Percentiles rank a stretch among this genome's conserved stretches.
Conservation (phyloP, 2,797 vertebrate species). For the Paedocypris micromegethes region DNA sequence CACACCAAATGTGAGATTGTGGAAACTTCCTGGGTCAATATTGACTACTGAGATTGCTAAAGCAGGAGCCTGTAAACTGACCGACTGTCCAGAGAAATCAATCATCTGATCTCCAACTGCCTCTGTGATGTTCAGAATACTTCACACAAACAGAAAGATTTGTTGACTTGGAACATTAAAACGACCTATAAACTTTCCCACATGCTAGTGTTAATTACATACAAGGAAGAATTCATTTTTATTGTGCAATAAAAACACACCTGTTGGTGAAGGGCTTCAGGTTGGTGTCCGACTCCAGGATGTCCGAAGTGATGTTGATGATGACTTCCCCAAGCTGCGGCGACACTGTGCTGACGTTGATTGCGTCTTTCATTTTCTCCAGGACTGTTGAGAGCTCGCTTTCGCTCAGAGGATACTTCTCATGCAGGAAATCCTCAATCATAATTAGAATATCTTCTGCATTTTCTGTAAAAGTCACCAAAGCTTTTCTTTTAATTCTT, state of each 20-base stretch:
- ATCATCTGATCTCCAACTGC: constrained; percentile 73
- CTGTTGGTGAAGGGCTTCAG: constrained; percentile 69
- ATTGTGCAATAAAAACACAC: constrained; percentile 61
- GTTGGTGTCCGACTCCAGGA: constrained; percentile 66
- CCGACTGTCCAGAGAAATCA: constrained; percentile 55
- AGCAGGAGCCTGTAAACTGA: constrained; percentile 56
- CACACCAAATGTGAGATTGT: constrained; percentile 75
- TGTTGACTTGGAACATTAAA: not conserved
- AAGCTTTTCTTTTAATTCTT: too few species aligned
- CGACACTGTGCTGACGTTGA: constrained; percentile 62
- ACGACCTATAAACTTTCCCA: constrained; percentile 1
- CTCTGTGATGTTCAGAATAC: constrained; percentile 78
- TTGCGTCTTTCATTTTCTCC: constrained; percentile 67
- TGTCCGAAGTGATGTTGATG: constrained; percentile 69
- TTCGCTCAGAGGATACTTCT: constrained; percentile 51
- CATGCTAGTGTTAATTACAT: not conserved
- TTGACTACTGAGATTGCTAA: constrained; percentile 70
- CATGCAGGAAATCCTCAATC: constrained; percentile 67
- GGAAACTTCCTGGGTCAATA: constrained; percentile 60
- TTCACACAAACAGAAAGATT: constrained; percentile 47
- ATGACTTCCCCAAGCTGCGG: constrained; percentile 61
- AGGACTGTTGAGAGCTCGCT: constrained; percentile 71
- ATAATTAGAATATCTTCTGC: constrained; percentile 70
- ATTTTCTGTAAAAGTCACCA: constrained; percentile 65
- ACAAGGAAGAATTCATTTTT: not conserved